Percentiles rank a stretch among this genome's conserved stretches.
phyloP scores from a whole-genome alignment of 2,888 invertebrate genomes.

The Pomacea canaliculata region DNA sequence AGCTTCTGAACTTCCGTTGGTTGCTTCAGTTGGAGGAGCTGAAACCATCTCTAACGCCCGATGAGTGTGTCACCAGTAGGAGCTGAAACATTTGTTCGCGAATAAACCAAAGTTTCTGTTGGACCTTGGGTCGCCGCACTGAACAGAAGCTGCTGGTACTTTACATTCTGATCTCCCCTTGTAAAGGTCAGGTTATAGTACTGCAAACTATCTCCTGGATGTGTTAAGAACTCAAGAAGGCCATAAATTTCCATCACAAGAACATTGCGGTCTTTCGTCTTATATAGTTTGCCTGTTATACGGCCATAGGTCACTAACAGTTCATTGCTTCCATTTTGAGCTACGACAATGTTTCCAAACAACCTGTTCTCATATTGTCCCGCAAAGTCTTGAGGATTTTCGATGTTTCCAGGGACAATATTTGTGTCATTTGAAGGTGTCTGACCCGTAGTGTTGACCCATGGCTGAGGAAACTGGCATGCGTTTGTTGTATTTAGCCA shows the following conservation, averaged over 20 bases:
- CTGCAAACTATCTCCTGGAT: not conserved
- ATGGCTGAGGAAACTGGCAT: not conserved
- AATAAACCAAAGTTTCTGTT: not conserved
- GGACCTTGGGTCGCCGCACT: not conserved
- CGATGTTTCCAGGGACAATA: slow-evolving; percentile 4
- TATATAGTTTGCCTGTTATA: slow-evolving; percentile 10
- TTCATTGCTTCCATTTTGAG: not conserved
- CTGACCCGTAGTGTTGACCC: not conserved
- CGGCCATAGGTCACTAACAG: not conserved
- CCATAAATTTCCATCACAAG: slow-evolving; percentile 8
- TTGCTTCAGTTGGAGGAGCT: not conserved
- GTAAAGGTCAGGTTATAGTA: slow-evolving; percentile 8
- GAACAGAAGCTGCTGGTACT: not conserved
- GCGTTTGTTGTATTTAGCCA: not conserved
- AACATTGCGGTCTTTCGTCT: not conserved
- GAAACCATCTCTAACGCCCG: too few relatives aligned
- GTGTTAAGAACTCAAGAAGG: not conserved
- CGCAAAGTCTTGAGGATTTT: slow-evolving; percentile 14
- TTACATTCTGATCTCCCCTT: not conserved
- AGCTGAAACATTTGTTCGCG: not conserved
- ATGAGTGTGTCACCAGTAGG: too few relatives aligned
- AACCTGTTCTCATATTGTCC: slow-evolving; percentile 34
- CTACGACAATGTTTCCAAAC: slow-evolving; percentile 29
- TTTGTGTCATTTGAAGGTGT: not conserved
- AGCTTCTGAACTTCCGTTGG: too few relatives aligned